phyloP scores from a whole-genome alignment of 2,797 vertebrate species.

The Astyanax mexicanus region DNA sequence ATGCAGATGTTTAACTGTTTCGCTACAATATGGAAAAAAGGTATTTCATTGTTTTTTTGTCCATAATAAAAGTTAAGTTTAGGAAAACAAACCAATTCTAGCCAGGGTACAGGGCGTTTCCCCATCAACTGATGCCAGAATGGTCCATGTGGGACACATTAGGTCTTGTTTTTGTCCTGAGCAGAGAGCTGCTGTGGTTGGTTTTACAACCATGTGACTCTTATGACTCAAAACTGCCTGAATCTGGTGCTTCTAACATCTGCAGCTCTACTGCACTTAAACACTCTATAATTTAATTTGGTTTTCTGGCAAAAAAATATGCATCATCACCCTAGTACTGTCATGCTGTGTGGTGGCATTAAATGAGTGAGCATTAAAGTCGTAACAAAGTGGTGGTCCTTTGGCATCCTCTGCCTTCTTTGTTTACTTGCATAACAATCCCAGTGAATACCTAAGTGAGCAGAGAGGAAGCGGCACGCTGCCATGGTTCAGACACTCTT shows the following conservation, averaged over 20 bases:
- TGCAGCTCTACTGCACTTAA: neutral
- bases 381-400: neutral
- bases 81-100: neutral
- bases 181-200: constrained; percentile 55
- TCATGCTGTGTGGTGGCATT: neutral
- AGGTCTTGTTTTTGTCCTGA: constrained; percentile 15
- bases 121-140: neutral
- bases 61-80: neutral
- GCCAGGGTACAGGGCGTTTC: neutral
- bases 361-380: constrained; percentile 20
- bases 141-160: constrained; percentile 24
- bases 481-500: constrained; percentile 35
- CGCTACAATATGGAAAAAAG: neutral
- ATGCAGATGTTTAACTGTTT: too few species aligned
- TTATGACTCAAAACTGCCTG: constrained; percentile 62
- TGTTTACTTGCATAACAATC: constrained; percentile 42
- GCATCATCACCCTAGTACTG: neutral
- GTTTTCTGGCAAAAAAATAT: neutral
- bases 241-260: constrained; percentile 5
- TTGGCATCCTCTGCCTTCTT: constrained; percentile 35
- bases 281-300: constrained; percentile 12
- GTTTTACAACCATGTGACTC: constrained; percentile 56
- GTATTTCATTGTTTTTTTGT: neutral
- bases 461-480: constrained; percentile 32
- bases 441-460: constrained; percentile 36